A percentile compares a stretch with the other conserved stretches of the same genome.
Evolutionary conservation across 1,140 invertebrate species (phyloP).

Genomic region (Maconellicoccus hirsutus): DNA sequence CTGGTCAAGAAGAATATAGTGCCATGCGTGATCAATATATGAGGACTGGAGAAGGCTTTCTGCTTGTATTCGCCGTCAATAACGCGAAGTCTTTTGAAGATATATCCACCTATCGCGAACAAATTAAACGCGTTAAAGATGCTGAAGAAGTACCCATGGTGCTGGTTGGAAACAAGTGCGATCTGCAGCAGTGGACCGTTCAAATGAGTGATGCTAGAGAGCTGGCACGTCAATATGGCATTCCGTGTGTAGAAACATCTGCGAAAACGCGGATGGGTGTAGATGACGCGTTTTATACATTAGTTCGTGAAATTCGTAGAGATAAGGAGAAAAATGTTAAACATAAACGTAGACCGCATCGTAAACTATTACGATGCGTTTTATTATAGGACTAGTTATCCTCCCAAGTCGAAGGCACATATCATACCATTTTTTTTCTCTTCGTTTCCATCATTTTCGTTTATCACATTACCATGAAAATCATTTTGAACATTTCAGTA

Average conservation of each 20-base stretch:
- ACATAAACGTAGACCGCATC: constrained; percentile 12
- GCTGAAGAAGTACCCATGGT: constrained; percentile 99
- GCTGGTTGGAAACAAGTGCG: constrained; percentile 98
- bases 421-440: constrained; percentile 12
- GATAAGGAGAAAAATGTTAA: constrained; percentile 34
- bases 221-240: constrained; percentile 88
- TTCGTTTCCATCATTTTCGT: constrained; percentile 9
- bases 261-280: constrained; percentile 98
- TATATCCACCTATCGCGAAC: constrained; percentile 91
- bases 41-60: constrained; percentile 94
- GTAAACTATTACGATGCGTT: constrained; percentile 2
- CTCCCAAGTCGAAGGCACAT: background rate
- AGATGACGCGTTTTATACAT: constrained; percentile 98
- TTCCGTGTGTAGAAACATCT: constrained; percentile 97
- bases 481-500: no score
- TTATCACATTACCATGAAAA: background rate
- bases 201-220: constrained; percentile 77
- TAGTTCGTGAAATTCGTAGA: constrained; percentile 72
- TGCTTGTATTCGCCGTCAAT: constrained; percentile 95
- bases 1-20: constrained; percentile 98
- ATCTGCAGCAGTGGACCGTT: constrained; percentile 78
- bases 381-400: background rate
- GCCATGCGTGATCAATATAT: constrained; percentile 97
- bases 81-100: constrained; percentile 98
- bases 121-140: constrained; percentile 98